Conservation (phyloP, 2,888 invertebrate genomes). For the Ellobium chinense region DNA sequence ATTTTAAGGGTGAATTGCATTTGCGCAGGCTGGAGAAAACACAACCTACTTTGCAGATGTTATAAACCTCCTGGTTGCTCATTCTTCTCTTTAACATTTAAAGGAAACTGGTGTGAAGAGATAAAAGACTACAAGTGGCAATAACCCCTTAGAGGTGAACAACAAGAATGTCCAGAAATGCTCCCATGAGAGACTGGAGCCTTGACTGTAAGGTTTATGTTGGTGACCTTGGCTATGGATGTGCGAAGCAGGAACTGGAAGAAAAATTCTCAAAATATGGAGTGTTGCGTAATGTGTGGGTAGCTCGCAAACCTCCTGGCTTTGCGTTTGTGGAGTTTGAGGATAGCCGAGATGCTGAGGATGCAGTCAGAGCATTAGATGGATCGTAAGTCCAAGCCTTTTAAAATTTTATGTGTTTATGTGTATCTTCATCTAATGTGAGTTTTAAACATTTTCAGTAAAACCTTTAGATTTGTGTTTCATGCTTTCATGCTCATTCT, state of each 20-base stretch:
- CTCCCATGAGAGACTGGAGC: constrained; percentile 44
- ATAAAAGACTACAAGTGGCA: too few relatives aligned
- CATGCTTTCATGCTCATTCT: too few relatives aligned
- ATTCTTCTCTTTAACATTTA: too few relatives aligned
- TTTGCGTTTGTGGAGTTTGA: constrained; percentile 80
- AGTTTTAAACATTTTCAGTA: not conserved
- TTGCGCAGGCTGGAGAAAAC: too few relatives aligned
- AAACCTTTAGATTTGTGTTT: too few relatives aligned
- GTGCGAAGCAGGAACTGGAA: constrained; percentile 92
- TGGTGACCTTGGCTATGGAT: constrained; percentile 93
- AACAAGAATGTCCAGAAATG: constrained; percentile 37
- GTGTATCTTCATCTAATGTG: not conserved
- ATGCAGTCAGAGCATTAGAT: constrained; percentile 78
- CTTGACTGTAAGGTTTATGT: constrained; percentile 83
- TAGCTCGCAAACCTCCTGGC: constrained; percentile 93
- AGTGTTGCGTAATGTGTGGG: constrained; percentile 93
- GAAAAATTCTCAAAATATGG: constrained; percentile 93
- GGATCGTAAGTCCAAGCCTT: constrained; percentile 70
- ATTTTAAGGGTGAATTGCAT: too few relatives aligned
- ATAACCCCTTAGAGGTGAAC: too few relatives aligned
- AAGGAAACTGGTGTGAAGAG: too few relatives aligned
- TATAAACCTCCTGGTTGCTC: too few relatives aligned
- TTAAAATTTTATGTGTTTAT: not conserved
- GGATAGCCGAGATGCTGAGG: constrained; percentile 74
- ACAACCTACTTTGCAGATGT: too few relatives aligned